Evolutionary conservation across 2,113 vertebrate genomes (phyloP), one percentile per base, ranked within the genome.

Genomic region (Ophiodon elongatus): DNA sequence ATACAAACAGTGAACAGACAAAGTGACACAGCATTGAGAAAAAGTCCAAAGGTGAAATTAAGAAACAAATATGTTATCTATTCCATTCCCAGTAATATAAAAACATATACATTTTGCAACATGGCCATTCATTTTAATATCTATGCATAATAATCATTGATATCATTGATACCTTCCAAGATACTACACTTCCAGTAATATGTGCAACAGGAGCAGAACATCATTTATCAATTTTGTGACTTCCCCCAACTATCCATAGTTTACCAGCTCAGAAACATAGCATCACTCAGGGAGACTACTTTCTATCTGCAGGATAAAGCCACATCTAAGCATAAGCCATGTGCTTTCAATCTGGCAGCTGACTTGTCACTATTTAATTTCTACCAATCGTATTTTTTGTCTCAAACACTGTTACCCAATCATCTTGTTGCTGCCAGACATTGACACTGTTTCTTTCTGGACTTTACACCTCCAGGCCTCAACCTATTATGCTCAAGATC

Each of bases 261-360:
- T 39, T 29, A 43, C 3, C 6, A 31, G 37, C 37, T 37, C 43
- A 63, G 41, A 56, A 50, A 74, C 67, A 73, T 4, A 19, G 47
- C 23, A 14, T 73, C 23, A 39, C 19, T 41, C 43, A 67, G 23
- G 19, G 19, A 69, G 11, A 54, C 37, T 77, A 45, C 56, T 74
- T 47, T 60, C 17, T 54, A 80, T 70, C 68, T 70, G 77, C 37
- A 77, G 59, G 60, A 74, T 74, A 19, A 82, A 19, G 11, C 41
- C 56, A 74, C 21, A 37, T 54, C 47, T 0, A 64, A 67, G 14
- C 35, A 76, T 74, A 33, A 64, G 65, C 81, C 41, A 80, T 78
- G 25, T 21, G 31, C 52, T 74, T 67, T 39, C 64, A 74, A 33
- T 60, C 73, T 77, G 15, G 43, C 73, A 80, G 72, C 39, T 72